These are phyloP conservation scores for Acrossocheilus wenchowensis DNA, from an alignment of 2,797 vertebrate genomes.

Conservation along the genomic window DNA sequence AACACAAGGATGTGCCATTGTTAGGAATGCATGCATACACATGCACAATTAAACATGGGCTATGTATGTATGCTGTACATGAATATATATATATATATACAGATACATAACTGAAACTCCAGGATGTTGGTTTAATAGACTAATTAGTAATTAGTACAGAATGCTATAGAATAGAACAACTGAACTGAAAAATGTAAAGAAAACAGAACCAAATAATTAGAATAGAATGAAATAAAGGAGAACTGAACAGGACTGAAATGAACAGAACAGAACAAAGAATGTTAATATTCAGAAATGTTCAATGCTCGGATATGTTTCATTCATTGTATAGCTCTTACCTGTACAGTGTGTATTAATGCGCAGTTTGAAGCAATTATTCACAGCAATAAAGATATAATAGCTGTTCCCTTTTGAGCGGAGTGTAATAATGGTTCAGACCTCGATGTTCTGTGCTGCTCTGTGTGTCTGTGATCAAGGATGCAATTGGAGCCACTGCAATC, in stretches of 20 bases:
- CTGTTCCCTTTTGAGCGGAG: background rate
- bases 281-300: background rate
- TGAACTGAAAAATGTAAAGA: background rate
- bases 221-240: background rate
- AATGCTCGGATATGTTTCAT: background rate
- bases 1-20: background rate
- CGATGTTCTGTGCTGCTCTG: constrained; percentile 3
- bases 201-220: background rate
- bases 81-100: background rate
- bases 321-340: background rate
- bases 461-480: background rate
- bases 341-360: background rate
- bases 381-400: constrained; percentile 9
- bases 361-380: constrained; percentile 23
- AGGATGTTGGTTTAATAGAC: background rate
- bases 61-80: background rate
- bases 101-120: background rate
- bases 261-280: background rate
- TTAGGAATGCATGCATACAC: background rate
- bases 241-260: background rate
- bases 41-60: background rate
- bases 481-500: background rate
- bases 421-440: background rate
- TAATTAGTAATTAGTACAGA: background rate
- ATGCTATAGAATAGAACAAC: background rate